Evolutionary conservation across 2,797 vertebrate species (phyloP).

Genomic region (Danio choprae): DNA sequence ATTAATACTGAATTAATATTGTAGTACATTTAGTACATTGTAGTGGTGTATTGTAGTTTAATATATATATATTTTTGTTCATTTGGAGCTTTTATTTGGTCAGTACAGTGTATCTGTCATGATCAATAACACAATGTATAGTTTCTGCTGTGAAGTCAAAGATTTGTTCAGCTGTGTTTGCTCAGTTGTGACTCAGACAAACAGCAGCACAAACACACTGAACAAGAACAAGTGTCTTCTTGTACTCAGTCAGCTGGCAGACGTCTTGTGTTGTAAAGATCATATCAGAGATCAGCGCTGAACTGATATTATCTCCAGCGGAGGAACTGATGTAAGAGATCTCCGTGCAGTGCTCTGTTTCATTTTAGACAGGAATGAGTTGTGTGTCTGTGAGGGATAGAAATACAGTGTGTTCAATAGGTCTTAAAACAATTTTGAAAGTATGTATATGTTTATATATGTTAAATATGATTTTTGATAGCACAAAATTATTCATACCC

Average conservation of each 20-base stretch:
- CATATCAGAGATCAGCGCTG: not conserved
- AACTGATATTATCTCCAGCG: not conserved
- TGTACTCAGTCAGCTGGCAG: not conserved
- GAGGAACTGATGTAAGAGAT: conserved; percentile 11
- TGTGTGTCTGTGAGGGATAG: too few species aligned
- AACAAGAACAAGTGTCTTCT: conserved; percentile 18
- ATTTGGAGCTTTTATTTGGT: not conserved
- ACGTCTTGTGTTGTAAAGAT: conserved; percentile 8
- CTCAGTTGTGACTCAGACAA: not conserved
- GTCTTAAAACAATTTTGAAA: too few species aligned
- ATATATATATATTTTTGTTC: too few species aligned
- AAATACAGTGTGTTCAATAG: too few species aligned
- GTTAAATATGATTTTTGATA: too few species aligned
- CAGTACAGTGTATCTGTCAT: not conserved
- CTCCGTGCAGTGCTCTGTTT: too few species aligned
- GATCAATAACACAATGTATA: not conserved
- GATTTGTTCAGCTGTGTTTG: not conserved
- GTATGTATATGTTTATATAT: too few species aligned
- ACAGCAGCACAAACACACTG: not conserved
- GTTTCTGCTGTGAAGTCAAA: not conserved
- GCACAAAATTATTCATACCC: too few species aligned
- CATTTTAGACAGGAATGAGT: too few species aligned
- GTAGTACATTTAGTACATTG: too few species aligned
- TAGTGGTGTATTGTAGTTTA: too few species aligned
- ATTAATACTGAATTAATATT: too few species aligned